Percentiles rank a stretch among this genome's conserved stretches.
phyloP scores from a whole-genome alignment of 2,888 invertebrate species.

The Pachymerium ferrugineum region DNA sequence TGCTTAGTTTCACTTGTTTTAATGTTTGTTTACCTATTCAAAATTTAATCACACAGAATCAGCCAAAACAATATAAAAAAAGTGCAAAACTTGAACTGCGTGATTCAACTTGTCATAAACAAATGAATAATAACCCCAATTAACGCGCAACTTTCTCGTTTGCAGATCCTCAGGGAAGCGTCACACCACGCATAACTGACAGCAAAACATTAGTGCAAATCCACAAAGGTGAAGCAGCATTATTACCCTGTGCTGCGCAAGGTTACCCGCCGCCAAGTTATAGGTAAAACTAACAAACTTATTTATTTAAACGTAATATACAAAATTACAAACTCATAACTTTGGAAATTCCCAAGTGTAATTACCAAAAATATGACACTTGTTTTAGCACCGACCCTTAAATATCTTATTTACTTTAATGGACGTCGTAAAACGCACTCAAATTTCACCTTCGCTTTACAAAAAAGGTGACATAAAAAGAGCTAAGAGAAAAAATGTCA shows the following conservation, averaged over 20 bases:
- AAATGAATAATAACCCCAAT: background rate
- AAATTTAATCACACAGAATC: too few species aligned
- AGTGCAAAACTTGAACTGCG: too few species aligned
- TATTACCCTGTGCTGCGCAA: background rate
- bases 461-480: background rate
- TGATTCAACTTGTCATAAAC: too few species aligned
- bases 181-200: background rate
- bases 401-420: too few species aligned
- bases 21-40: too few species aligned
- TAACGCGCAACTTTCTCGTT: background rate
- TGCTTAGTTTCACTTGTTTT: too few species aligned
- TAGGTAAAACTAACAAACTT: background rate
- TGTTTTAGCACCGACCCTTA: too few species aligned
- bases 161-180: background rate
- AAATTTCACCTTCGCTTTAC: background rate
- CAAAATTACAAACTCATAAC: background rate
- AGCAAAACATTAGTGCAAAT: background rate
- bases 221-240: background rate
- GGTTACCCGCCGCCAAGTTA: background rate
- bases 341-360: background rate
- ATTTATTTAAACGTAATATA: background rate
- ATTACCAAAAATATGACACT: background rate
- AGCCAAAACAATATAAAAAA: too few species aligned
- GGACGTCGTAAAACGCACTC: background rate
- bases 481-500: background rate